Base-by-base conservation (phyloP, 2,113 vertebrate genomes). In the Rhynchomys soricoides region DNA sequence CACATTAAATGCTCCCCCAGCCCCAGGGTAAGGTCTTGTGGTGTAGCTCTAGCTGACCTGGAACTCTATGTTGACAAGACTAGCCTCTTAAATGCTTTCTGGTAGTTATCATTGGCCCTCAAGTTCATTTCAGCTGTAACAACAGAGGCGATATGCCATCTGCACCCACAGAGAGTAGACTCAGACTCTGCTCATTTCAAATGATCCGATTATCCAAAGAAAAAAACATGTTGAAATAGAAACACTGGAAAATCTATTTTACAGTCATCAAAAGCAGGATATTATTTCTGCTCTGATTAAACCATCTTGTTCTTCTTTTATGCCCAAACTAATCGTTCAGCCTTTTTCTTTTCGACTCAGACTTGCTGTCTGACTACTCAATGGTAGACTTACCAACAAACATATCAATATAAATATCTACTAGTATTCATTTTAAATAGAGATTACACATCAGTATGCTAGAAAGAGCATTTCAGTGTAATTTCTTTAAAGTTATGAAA, bases 211-310 rank as follows among this genome's bases (percentile, higher is more conserved):
- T 83, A 24, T 71, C 94, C 77, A 91, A 94, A 90, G 26, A 95
- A 93, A 50, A 86, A 96, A 94, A n/a, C 95, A 88, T 90, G 64
- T 73, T 88, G 40, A 91, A 90, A 66, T 64, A 78, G 34, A 90
- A 94, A 95, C 89, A 68, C 13, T 78, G 22, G 55, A 82, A 94
- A 83, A 73, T 92, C 11, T 71, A 83, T 87, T 95, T 96, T 94
- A 31, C 7, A 91, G 78, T 81, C 64, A 94, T 85, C 15, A 78
- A 90, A 90, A 79, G 10, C 15, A 94, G 13, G 40, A 83, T 79
- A 59, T 75, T 70, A 52, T 75, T 86, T 97, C 78, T 86, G 11
- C 37, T 89, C 4, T 89, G n/a, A 94, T 68, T 43, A 93, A 86
- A 86, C 34, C 37, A 37, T 77, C 45, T 66, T 5, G 43, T 55